These are phyloP conservation scores for Cyprinodon variegatus DNA, from an alignment of 2,113 vertebrate genomes.

Conservation along the genomic window DNA sequence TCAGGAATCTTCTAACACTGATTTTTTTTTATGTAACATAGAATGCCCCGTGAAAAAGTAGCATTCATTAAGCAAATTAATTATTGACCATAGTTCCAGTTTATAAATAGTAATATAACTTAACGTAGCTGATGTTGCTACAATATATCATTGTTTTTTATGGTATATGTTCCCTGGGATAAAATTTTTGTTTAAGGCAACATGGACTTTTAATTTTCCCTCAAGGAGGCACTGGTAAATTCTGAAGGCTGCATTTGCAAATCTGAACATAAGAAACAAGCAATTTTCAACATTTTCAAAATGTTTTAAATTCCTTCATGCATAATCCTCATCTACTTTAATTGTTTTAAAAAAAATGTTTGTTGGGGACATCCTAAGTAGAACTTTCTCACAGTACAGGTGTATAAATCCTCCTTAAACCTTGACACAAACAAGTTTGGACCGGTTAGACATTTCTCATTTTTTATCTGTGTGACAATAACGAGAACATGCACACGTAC, in stretches of 20 bases:
- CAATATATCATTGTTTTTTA: not conserved
- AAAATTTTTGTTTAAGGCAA: not conserved
- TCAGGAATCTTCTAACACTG: too few relatives aligned
- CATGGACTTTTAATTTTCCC: not conserved
- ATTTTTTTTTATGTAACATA: too few relatives aligned
- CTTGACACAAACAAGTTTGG: not conserved
- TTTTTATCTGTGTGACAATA: conserved; percentile 13
- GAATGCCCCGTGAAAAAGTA: too few relatives aligned
- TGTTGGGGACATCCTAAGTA: not conserved
- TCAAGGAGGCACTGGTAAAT: not conserved
- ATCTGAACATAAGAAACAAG: not conserved
- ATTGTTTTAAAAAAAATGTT: not conserved
- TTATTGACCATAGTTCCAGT: too few relatives aligned
- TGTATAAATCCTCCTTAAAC: conserved; percentile 22
- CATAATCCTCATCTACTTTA: not conserved
- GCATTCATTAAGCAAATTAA: too few relatives aligned
- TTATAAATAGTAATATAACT: not conserved
- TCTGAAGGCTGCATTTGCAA: not conserved
- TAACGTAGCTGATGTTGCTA: not conserved
- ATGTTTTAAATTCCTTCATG: not conserved
- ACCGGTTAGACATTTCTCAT: not conserved
- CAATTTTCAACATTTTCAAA: not conserved
- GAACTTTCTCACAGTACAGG: not conserved
- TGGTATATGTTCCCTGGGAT: not conserved
- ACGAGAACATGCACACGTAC: conserved; percentile 20